Evolutionary conservation across 2,797 vertebrate species (phyloP), one percentile per base, ranked within the genome.

Genomic region (Ammospiza maritima): DNA sequence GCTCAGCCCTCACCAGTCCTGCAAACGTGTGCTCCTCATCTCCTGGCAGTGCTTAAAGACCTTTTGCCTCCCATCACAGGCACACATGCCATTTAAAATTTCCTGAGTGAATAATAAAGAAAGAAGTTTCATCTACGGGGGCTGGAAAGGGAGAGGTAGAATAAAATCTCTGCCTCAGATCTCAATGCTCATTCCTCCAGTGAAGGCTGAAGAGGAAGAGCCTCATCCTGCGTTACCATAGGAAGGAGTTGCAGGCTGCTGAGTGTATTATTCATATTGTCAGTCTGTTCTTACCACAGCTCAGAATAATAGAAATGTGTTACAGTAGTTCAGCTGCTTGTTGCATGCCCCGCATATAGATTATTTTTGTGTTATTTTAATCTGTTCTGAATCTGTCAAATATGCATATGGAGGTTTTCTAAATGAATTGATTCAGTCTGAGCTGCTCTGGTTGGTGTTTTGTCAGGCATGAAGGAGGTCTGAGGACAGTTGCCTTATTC

Each of bases 371-470:
- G 88, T 76, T 87, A 88, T 90, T 97, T 94, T 91, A 82, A 70
- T 88, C 75, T 90, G 94, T 85, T 94, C 89, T 56, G 83, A 93
- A 96, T 96, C 93, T 96, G 89, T 97, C 95, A 96, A 82, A 82
- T 79, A 78, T 71, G 89, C 67, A 89, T 60, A 89, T 93, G 82
- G 81, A 77, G 85, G 25, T 91, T 91, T 94, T 96, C 82, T 30
- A 94, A 92, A 70, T 66, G 75, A 86, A 82, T 90, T 38, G 64
- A 65, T 95, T 93, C 34, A 47, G 9, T 86, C 74, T 84, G 73
- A 86, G 42, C 66, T 47, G 10, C 92, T 76, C 58, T n/a, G 53
- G 56, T 34, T 54, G 79, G 65, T 89, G 66, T 62, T 95, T 85
- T 84, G 60, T 82, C 88, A 93, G 29, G 88, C 83, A 23, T 51